Evolutionary conservation across 2,113 vertebrate species (phyloP).

Genomic region (Pelvicachromis taeniatus): DNA sequence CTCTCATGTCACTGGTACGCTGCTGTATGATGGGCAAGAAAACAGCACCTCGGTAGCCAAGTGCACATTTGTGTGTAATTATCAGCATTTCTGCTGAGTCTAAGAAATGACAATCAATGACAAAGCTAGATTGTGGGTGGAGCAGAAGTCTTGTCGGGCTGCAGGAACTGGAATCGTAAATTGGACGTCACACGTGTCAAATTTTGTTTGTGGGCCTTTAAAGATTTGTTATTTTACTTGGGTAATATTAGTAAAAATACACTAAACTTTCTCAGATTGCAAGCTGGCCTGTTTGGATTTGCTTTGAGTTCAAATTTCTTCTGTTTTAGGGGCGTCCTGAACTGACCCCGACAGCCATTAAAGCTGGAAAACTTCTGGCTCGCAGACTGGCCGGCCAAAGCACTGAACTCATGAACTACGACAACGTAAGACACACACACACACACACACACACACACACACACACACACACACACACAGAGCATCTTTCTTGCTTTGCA

Average conservation of each 20-base stretch:
- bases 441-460: background rate
- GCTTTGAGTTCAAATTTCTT: background rate
- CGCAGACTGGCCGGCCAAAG: conserved; percentile 76
- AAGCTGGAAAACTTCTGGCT: conserved; percentile 88
- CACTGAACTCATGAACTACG: conserved; percentile 86
- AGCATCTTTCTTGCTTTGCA: background rate
- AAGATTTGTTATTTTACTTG: background rate
- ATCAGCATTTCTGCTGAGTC: background rate
- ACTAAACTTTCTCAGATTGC: accelerated
- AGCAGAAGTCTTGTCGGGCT: background rate
- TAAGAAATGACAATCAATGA: background rate
- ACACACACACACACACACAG: background rate
- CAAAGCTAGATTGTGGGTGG: background rate
- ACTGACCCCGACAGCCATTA: conserved; percentile 88
- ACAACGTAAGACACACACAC: conserved; percentile 77
- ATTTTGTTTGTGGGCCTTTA: background rate
- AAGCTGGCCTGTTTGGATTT: background rate
- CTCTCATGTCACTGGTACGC: background rate
- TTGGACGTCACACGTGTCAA: background rate
- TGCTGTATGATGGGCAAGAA: background rate
- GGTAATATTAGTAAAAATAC: no score
- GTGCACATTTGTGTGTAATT: background rate
- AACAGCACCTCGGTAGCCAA: background rate
- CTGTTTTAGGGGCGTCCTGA: conserved; percentile 86
- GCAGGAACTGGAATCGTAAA: background rate